These are phyloP conservation scores for Mactra quadrangularis DNA, from an alignment of 1,140 invertebrate species.

Conservation along the genomic window DNA sequence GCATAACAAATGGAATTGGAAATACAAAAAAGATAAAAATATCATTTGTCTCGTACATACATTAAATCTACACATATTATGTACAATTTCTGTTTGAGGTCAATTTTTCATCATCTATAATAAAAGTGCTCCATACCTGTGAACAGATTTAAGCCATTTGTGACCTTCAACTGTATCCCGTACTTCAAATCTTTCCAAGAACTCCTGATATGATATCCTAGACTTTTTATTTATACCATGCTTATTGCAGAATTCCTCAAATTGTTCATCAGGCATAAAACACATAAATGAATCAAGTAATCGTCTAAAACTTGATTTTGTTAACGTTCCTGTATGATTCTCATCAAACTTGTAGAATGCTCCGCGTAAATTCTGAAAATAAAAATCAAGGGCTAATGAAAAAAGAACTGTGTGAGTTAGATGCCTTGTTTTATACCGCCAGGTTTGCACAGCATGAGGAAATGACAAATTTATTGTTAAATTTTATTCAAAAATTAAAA, in stretches of 20 bases:
- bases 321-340: constrained; percentile 77
- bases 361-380: constrained; percentile 75
- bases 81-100: too few species aligned
- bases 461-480: too few species aligned
- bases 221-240: constrained; percentile 73
- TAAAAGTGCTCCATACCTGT: too few species aligned
- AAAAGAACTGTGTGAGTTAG: too few species aligned
- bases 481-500: too few species aligned
- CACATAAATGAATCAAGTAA: constrained; percentile 81
- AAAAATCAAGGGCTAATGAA: not conserved
- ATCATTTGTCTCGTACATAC: too few species aligned
- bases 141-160: constrained; percentile 80
- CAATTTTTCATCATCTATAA: too few species aligned
- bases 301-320: constrained; percentile 77
- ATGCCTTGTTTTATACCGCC: too few species aligned
- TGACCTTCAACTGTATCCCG: constrained; percentile 80
- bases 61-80: too few species aligned
- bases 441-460: too few species aligned
- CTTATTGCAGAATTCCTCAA: constrained; percentile 77
- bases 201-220: constrained; percentile 76
- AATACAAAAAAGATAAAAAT: too few species aligned
- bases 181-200: constrained; percentile 78
- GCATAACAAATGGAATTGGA: too few species aligned
- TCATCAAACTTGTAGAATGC: constrained; percentile 83
- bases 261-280: constrained; percentile 77